These are phyloP conservation scores for Tetrapedia diversipes DNA, from an alignment of 2,888 invertebrate genomes.

Conservation along the genomic window DNA sequence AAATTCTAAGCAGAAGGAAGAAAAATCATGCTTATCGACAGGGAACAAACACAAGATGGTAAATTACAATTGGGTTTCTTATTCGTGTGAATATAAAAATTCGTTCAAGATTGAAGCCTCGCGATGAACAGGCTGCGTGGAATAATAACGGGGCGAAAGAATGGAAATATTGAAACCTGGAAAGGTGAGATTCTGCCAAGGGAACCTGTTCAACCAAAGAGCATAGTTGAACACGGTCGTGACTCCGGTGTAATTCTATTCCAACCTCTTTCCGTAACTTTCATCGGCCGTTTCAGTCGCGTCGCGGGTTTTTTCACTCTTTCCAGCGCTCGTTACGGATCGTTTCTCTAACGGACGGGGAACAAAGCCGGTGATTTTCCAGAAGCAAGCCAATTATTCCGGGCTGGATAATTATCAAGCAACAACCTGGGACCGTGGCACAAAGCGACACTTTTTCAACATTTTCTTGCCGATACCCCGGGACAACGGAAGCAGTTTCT, in stretches of 20 bases:
- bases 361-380: conserved; percentile 48
- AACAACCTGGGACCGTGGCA: conserved; percentile 45
- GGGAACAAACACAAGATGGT: no score
- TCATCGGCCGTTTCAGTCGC: conserved; percentile 27
- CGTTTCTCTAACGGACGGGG: conserved; percentile 34
- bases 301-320: conserved; percentile 12
- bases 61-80: no score
- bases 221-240: conserved; percentile 5
- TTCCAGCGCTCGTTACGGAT: conserved; percentile 34
- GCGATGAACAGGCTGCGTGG: no score
- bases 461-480: no score
- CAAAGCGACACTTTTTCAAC: conserved; percentile 18
- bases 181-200: not conserved
- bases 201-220: conserved; percentile 1
- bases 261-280: conserved; percentile 12
- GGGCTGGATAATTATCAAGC: conserved; percentile 47
- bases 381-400: conserved; percentile 50
- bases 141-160: no score
- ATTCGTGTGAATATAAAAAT: no score
- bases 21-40: no score
- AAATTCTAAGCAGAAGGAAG: no score
- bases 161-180: no score
- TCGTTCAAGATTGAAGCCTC: no score
- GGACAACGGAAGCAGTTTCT: no score
- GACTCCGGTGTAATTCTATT: conserved; percentile 14